These are phyloP conservation scores for Echeneis naucrates DNA, from an alignment of 2,797 vertebrate genomes.

Conservation along the genomic window DNA sequence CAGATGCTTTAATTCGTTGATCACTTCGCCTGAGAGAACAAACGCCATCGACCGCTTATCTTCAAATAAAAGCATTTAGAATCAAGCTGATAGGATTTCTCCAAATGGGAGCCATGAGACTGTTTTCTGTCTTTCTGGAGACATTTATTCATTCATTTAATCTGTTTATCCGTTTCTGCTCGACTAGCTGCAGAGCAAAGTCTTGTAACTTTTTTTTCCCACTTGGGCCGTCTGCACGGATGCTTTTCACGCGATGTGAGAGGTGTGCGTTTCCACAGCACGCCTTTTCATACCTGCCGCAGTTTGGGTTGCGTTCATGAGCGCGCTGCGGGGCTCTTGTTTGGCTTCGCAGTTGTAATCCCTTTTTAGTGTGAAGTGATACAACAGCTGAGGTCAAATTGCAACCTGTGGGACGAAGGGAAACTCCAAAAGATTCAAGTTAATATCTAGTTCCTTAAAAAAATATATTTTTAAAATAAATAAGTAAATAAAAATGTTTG, in stretches of 20 bases:
- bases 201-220: neutral
- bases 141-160: neutral
- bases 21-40: conserved; percentile 15
- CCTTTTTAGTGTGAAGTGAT: conserved; percentile 60
- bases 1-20: conserved; percentile 16
- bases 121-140: neutral
- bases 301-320: conserved; percentile 25
- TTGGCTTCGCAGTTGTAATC: conserved; percentile 69
- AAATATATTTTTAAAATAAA: too few species aligned
- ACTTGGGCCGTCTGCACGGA: too few species aligned
- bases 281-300: conserved; percentile 45
- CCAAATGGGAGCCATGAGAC: too few species aligned
- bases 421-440: conserved; percentile 29
- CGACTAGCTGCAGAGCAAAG: neutral
- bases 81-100: conserved; percentile 14
- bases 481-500: neutral
- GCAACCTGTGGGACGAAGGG: conserved; percentile 29
- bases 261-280: conserved; percentile 46
- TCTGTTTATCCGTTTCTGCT: neutral
- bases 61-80: conserved; percentile 16
- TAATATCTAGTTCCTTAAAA: conserved; percentile 11
- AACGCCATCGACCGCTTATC: conserved; percentile 6
- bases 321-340: conserved; percentile 51
- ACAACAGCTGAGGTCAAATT: conserved; percentile 20
- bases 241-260: neutral